Base-by-base conservation (phyloP, 2,797 vertebrate genomes). In the Chrysocyon brachyurus region DNA sequence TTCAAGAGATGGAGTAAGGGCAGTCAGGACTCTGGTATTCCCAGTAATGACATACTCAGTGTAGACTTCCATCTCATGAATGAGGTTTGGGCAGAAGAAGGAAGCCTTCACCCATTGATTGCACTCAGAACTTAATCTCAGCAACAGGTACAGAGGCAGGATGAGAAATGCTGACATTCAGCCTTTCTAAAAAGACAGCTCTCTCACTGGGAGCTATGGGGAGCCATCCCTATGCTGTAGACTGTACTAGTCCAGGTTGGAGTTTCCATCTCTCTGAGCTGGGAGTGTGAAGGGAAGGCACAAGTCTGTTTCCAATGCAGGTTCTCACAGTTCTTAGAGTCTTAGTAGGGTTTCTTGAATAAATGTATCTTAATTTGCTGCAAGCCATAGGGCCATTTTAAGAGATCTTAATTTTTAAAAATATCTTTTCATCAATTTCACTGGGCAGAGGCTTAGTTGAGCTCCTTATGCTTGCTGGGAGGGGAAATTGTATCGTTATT, bases 231-330 rank as follows among this genome's bases (percentile, higher is more conserved):
- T 12, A 2, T 21, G 12, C 0, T 91, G 33, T 66, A 7, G 36
- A 9, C n/a, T 59, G 0, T 19, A 4, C 5, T 15, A 36, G 8
- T n/a, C 10, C 10, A 1, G 10, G 57, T n/a, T 31, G 4, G 28
- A 68, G 10, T 31, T 75, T 90, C 17, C 36, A 9, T 84, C 40
- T 85, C 49, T 0, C 33, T 46, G 19, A 52, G 31, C 36, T 77
- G 9, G 17, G 33, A 59, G 15, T 2, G 8, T 11, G 4, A 17
- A 86, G 12, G n/a, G 31, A 90, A 21, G 12, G 49, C 40, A 26
- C 0, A 26, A 24, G 19, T 72, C 31, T 54, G 14, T 2, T 93
- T 84, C n/a, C 21, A 6, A 66, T 66, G 70, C 21, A 73, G 28
- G 54, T 12, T 86, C 21, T 33, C 26, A 49, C 49, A 14, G 4